Evolutionary conservation across 2,797 vertebrate species (phyloP).

Genomic region (Chaunax sp.): DNA sequence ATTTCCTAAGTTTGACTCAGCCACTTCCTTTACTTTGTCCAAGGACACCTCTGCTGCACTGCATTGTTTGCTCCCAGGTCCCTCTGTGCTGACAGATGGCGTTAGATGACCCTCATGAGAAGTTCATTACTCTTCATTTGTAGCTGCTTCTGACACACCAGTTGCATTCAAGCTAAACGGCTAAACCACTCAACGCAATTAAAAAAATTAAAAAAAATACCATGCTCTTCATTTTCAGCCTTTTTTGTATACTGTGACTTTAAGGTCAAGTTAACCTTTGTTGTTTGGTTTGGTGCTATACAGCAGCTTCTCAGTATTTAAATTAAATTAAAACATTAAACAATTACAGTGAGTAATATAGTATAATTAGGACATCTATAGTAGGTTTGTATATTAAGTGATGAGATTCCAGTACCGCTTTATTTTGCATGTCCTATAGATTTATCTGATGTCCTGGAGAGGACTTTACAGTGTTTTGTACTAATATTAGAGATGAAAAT

Average conservation of each 20-base stretch:
- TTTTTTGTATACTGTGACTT: not conserved
- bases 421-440: not conserved
- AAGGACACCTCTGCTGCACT: constrained; percentile 61
- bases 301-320: too few relatives aligned
- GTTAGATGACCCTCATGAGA: constrained; percentile 63
- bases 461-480: too few relatives aligned
- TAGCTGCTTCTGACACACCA: constrained; percentile 27
- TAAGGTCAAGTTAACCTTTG: not conserved
- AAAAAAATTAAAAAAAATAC: too few relatives aligned
- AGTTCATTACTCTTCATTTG: constrained; percentile 76
- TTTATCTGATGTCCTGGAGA: not conserved
- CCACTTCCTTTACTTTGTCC: constrained; percentile 51
- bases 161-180: constrained; percentile 2
- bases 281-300: too few relatives aligned
- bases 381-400: too few relatives aligned
- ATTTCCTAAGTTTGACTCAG: constrained; percentile 55
- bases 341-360: too few relatives aligned
- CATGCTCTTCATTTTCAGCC: not conserved
- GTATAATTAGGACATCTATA: too few relatives aligned
- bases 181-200: constrained; percentile 36
- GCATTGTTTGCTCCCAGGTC: constrained; percentile 47
- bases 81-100: constrained; percentile 65
- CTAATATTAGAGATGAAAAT: too few relatives aligned
- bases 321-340: too few relatives aligned
- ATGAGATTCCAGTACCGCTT: not conserved